Evolutionary conservation across 1,140 invertebrate genomes (phyloP), one percentile per base, ranked within the genome.

Genomic region (Platyscapa corneri): DNA sequence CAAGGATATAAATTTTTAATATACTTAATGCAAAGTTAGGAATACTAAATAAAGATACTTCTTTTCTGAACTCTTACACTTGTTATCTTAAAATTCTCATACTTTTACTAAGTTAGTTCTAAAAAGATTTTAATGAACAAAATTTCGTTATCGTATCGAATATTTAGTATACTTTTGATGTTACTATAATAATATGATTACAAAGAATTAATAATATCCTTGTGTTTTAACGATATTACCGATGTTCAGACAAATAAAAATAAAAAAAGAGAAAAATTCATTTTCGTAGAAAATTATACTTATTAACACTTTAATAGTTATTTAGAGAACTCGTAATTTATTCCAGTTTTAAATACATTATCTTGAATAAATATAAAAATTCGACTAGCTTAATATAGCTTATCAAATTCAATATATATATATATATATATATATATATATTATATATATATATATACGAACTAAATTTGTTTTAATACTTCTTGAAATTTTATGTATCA

Each of bases 111-210:
- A 72, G 46, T 34, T 27, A 53, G 1, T 34, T 53, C 34, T 39
- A 64, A 16, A 46, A 46, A 83, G 82, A 75, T 83, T 76, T 60
- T 42, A 83, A 76, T 32, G n/a, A 83, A 83, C 42, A 32, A 75
- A 32, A 75, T 46, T 27, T 72, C 10, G 34, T 42, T 34, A 34
- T 30, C 34, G 37, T 74, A 74, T 74, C n/a, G 39, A 20, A 82
- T 39, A 74, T 82, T 64, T 14, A 46, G 34, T 12, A n/a, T 16
- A 34, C 20, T 6, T 23, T 60, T 60, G 23, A 60, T 60, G 18
- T 20, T 56, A 56, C 3, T 20, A 60, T 53, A 27, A 3, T 60
- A 27, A 14, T 60, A 27, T 27, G 20, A 60, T 27, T 23, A 60
- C 27, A 23, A 27, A 14, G 0, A 27, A 27, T 5, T 27, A 60